Base-by-base conservation (phyloP, 2,113 vertebrate species). In the Miniopterus natalensis region DNA sequence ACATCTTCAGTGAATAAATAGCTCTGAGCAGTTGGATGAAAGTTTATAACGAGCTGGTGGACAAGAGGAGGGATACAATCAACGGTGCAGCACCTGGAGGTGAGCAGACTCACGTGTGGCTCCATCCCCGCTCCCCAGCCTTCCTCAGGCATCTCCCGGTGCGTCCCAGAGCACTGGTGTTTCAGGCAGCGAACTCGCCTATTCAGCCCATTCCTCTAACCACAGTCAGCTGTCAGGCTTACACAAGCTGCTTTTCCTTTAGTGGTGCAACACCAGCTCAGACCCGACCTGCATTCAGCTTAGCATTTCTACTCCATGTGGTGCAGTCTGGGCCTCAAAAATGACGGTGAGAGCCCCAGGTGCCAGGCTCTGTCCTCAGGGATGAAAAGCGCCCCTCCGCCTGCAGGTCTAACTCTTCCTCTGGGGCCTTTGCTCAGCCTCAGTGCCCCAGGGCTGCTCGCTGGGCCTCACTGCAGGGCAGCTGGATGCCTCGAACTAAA, bases 1-100 rank as follows among this genome's bases (percentile, higher is more conserved):
- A 91, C 49, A 84, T 93, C 83, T 89, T 87, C 75, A 27, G 17
- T 21, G 45, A 96, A 70, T 68, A 92, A 96, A 93, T 55, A 79
- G 61, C 70, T 92, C 47, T 91, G 77, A 87, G 65, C 36, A 8
- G 47, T n/a, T 63, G 74, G 75, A 4, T 70, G 83, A 74, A 40
- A 87, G 53, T 57, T 68, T 13, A 79, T 71, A 77, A 25, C 13
- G 90, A 68, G 36, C 65, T 9, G 36, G 40, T 29, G 77, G 86
- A 51, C 0, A 2, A 73, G 53, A 18, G 70, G 49, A 29, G 21
- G 13, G 49, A 13, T 29, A 8, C 9, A n/a, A 12, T 21, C 17
- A 36, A 27, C 79, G 40, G 36, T 1, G 51, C 11, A 0, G 8
- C 36, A 17, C 20, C 0, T 29, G 73, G 4, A 74, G 87, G 84